phyloP scores from a whole-genome alignment of 2,888 invertebrate genomes.

The Spisula solida region DNA sequence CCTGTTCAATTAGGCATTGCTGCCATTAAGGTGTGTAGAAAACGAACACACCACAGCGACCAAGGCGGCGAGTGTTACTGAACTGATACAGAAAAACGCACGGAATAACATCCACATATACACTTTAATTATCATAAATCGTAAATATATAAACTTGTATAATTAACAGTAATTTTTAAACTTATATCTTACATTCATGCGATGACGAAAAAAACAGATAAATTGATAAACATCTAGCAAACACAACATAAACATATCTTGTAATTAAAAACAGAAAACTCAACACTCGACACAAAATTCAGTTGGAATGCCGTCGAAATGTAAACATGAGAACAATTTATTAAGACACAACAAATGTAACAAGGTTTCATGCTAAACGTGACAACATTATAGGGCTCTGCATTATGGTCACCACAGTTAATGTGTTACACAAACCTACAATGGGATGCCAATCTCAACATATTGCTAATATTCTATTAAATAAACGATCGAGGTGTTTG shows the following conservation, averaged over 20 bases:
- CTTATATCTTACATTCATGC: background rate
- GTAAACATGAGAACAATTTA: background rate
- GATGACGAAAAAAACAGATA: background rate
- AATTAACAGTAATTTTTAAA: background rate
- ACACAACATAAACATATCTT: slow-evolving; percentile 5
- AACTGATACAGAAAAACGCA: background rate
- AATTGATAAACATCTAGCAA: background rate
- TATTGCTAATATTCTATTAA: too few species aligned
- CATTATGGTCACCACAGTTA: too few species aligned
- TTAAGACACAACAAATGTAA: background rate
- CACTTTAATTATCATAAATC: slow-evolving; percentile 17
- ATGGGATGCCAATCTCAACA: too few species aligned
- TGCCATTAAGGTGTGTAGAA: too few species aligned
- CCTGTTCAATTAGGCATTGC: too few species aligned
- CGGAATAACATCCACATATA: background rate
- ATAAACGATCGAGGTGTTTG: too few species aligned
- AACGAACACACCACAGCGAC: too few species aligned
- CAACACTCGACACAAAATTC: background rate
- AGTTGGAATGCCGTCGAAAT: slow-evolving; percentile 19
- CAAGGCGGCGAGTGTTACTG: too few species aligned
- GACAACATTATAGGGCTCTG: background rate
- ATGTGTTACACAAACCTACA: too few species aligned
- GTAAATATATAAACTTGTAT: slow-evolving; percentile 9
- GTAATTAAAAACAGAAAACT: background rate
- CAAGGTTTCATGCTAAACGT: background rate